Base-by-base conservation (phyloP, 2,797 vertebrate genomes). In the Poecile montanus region DNA sequence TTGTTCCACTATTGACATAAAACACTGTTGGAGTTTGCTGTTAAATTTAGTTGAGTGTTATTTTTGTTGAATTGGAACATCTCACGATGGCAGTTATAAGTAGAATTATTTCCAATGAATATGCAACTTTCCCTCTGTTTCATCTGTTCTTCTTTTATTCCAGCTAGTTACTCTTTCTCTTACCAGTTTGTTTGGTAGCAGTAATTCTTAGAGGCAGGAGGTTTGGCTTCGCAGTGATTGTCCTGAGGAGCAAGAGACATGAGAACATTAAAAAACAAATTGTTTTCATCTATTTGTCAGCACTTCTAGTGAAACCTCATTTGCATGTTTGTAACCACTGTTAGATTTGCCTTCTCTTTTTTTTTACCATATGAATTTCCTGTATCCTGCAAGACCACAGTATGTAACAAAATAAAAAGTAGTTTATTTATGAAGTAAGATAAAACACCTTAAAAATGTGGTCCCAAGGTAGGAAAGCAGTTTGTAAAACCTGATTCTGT, bases 41-140 rank as follows among this genome's bases (percentile, higher is more conserved):
- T 92, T 96, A 86, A 85, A 91, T 88, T 96, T 91, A 85, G 82
- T 85, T 93, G 77, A 91, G 76, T 91, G 44, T 91, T 93, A 40
- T 90, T 95, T 77, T 90, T 73, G 63, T 66, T 25, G 45, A 85
- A 89, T 16, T 60, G 19, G 8, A 68, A 89, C 50, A 84, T 89
- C 51, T 81, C 30, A 3, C 40, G 10, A 61, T 29, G 30, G 2
- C 38, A 75, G 94, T 86, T 89, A 36, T 76, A 94, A 90, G 65
- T 54, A 86, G 25, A 79, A 71, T 94, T 84, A 74, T 83, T 97
- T 96, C 45, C 86, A 83, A 19, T 54, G 60, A 92, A 48, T 30
- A 13, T 15, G 10, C n/a, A 63, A 27, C 62, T 97, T 95, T 84
- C 34, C 36, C 26, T 23, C 60, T 6, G 3, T 84, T 84, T 85